Base-by-base conservation (phyloP, 2,888 invertebrate species). In the Acleris emargana region DNA sequence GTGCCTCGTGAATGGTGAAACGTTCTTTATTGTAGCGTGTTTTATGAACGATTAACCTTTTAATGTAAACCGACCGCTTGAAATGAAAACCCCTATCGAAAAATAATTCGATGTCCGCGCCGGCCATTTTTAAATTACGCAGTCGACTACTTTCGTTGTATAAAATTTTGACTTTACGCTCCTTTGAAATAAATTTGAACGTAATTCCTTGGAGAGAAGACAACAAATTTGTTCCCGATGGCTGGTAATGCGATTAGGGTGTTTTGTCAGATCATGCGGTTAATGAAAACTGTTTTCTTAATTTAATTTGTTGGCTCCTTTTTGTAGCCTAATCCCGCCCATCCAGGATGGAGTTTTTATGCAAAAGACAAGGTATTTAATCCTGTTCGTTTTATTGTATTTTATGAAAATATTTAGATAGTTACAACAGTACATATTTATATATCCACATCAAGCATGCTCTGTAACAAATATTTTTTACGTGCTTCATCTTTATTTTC, bases 21-120 rank as follows among this genome's bases (percentile, higher is more conserved):
- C 79, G 85, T 86, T 88, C 90, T 89, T 89, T 89, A 91, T 91
- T 91, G 89, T 90, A 79, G 86, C 83, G 81, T 88, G 88, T 88
- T 91, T 91, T 90, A 91, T 91, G 89, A 89, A 90, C 91, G 89
- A 91, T 91, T 91, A 91, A 91, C 90, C 91, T 91, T 91, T 89
- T 89, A 88, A 86, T 88, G 83, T 83, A 83, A 84, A 82, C 86
- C 78, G 81, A 79, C 81, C 87, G 79, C 77, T 80, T 74, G 72
- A 81, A 84, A 82, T 84, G 77, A 81, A 82, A 83, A 77, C 75
- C 72, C 73, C 76, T 78, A 80, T 81, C 75, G 72, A 74, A 73
- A 75, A 66, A 66, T 64, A 43, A 64, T 60, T 58, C 43, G 22
- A 38, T 60, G 60, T 51, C 28, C n/a, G 28, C n/a, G 71, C 72